Percentiles rank a stretch among this genome's conserved stretches.
Conservation (phyloP, 2,888 invertebrate genomes). For the Melipona beecheii region DNA sequence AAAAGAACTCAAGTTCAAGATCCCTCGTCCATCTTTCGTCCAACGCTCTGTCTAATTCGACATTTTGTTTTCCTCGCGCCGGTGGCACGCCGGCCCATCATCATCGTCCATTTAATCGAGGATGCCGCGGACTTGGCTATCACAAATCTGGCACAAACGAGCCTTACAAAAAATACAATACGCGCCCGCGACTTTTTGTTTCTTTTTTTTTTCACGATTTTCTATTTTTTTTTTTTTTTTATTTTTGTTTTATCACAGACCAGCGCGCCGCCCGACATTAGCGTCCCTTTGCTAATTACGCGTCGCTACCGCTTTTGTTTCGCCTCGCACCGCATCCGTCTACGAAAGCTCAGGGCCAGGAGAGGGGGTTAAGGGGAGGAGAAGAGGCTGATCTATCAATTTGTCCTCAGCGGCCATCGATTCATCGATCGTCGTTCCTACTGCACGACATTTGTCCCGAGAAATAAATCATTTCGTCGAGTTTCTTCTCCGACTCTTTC, state of each 20-base stretch:
- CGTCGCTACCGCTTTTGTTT: conserved; percentile 51
- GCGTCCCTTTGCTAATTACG: conserved; percentile 55
- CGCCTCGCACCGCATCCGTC: conserved; percentile 45
- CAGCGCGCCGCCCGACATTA: conserved; percentile 63
- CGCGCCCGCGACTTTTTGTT: conserved; percentile 66
- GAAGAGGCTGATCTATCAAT: conserved; percentile 34
- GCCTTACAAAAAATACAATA: conserved; percentile 84
- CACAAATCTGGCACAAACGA: conserved; percentile 82
- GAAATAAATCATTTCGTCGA: background rate
- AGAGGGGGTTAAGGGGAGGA: conserved; percentile 36
- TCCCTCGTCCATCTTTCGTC: conserved; percentile 40
- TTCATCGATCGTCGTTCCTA: conserved; percentile 26
- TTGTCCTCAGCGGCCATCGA: conserved; percentile 23
- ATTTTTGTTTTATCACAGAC: conserved; percentile 62
- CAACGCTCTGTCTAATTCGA: conserved; percentile 34
- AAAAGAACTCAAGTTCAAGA: conserved; percentile 44
- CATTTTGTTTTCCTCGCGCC: conserved; percentile 40
- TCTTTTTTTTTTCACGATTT: conserved; percentile 43
- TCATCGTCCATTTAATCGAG: conserved; percentile 72
- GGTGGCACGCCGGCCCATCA: conserved; percentile 67
- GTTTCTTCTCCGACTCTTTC: background rate
- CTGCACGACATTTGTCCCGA: background rate
- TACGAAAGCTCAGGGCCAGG: conserved; percentile 52
- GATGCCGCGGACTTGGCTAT: conserved; percentile 82
- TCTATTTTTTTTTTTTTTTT: conserved; percentile 36